phyloP scores from a whole-genome alignment of 2,797 vertebrate species.

The Epinephelus coioides region DNA sequence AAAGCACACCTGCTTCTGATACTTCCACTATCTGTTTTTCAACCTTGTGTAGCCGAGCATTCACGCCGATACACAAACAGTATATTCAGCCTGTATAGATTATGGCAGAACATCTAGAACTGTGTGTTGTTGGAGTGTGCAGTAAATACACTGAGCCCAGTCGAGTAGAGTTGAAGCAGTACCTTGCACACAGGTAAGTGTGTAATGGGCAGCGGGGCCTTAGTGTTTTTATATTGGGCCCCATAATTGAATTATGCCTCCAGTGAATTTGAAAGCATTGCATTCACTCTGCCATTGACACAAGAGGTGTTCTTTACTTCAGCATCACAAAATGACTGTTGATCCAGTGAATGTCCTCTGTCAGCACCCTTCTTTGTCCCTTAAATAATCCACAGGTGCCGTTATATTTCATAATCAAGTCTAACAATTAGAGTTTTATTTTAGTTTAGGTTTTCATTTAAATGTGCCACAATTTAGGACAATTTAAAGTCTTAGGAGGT shows the following conservation, averaged over 20 bases:
- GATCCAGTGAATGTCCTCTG: neutral
- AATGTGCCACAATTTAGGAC: neutral
- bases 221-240: neutral
- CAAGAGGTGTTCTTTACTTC: neutral
- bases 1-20: conserved; percentile 11
- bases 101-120: neutral
- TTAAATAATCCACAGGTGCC: no score
- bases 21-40: neutral
- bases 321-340: neutral
- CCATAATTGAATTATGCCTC: neutral
- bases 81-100: neutral
- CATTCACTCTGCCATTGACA: neutral
- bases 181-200: conserved; percentile 67
- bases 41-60: neutral
- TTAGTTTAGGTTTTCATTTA: neutral
- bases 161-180: conserved; percentile 44
- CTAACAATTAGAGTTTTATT: neutral
- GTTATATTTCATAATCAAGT: neutral
- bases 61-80: conserved; percentile 1
- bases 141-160: neutral
- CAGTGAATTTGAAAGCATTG: neutral
- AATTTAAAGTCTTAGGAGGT: neutral
- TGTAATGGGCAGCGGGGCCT: neutral
- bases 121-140: neutral
- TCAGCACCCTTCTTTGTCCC: neutral